Evolutionary conservation across 30 jellyfish, hydroid and myxozoan species (phyloP), one percentile per base, ranked within the genome.

Genomic region (Pseudorhiza aurosa): DNA sequence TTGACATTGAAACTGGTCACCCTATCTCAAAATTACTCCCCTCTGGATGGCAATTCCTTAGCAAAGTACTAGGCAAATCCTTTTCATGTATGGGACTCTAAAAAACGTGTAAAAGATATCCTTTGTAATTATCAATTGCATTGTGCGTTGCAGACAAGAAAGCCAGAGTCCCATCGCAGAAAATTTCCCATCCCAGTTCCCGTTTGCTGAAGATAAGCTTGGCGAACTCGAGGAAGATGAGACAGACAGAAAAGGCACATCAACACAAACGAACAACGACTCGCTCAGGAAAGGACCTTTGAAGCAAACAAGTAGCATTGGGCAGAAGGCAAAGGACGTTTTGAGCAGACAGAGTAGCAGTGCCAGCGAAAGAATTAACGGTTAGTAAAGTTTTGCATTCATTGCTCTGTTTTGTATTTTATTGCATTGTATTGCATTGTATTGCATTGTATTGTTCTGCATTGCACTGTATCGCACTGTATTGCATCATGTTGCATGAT

Each of bases 311-410:
- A 50, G 85, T 59, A 65, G 85, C 32, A 60, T 77, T 10, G 85
- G 85, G 4, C 84, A 81, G 44, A 81, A 81, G 67, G 85, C 85
- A 10, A 81, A 81, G 36, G 93, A 81, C 53, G 85, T 35, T 0
- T 42, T 81, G 8, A 17, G 85, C 8, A 81, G 93, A 28, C 93
- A 81, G 43, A 56, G 93, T 14, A 81, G 93, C 63, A 65, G 27
- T 36, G 93, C 93, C 1, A 81, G 93, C 39, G 85, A 68, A 32
- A 50, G 85, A 58, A 46, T 81, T 2, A 65, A 49, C 42, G 93
- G 93, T 81, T 35, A 58, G 67, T 44, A 9, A 2, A 27, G 11
- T 4, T 27, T 2, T 47, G 62, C n/a, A 15, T 2, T 2, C 62
- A 47, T 47, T n/a, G n/a, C n/a, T n/a, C n/a, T n/a, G n/a, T n/a